Evolutionary conservation across 2,797 vertebrate genomes (phyloP), one percentile per base, ranked within the genome.

Genomic region (Thunnus albacares): DNA sequence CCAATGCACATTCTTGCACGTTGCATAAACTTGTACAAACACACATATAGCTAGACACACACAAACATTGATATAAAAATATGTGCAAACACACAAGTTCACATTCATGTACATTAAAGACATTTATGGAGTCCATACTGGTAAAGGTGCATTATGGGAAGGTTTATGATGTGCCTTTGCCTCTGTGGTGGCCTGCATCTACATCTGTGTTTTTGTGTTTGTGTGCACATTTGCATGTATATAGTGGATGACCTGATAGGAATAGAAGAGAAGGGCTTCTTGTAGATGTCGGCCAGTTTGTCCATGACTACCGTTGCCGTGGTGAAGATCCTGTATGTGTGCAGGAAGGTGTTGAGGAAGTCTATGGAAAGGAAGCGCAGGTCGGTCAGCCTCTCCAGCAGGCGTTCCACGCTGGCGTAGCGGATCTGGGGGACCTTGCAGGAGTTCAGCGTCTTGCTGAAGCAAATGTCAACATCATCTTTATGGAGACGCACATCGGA

Each of bases 351-450:
- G 93, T 99, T 99, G 87, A 99, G 97, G 94, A 99, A 99, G 94
- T 99, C 98, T 3, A 99, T 99, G 90, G 98, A 99, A 65, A 99
- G 96, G 94, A 99, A 99, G 75, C 98, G 93, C 94, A 99, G 93
- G 94, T 99, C 98, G 0, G 98, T 99, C 91, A 99, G 93, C 88
- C 98, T 96, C 93, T 99, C 98, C 92, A 99, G 86, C 66, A 99
- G 97, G 35, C 98, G 96, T 89, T 99, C 97, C 57, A 99, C 98
- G 0, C 97, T 99, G 77, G 98, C 98, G 0, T 98, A 99, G 82
- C 98, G 98, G 93, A 99, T 99, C 86, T 99, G 98, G 66, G 98
- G 98, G 87, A 99, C 98, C 95, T 99, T 99, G 96, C 98, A 99
- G 92, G 98, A 99, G 94, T 99, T 99, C 91, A 99, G 95, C 24